Evolutionary conservation across 2,113 vertebrate species (phyloP), one percentile per base, ranked within the genome.

Genomic region (Trogon melanurus): DNA sequence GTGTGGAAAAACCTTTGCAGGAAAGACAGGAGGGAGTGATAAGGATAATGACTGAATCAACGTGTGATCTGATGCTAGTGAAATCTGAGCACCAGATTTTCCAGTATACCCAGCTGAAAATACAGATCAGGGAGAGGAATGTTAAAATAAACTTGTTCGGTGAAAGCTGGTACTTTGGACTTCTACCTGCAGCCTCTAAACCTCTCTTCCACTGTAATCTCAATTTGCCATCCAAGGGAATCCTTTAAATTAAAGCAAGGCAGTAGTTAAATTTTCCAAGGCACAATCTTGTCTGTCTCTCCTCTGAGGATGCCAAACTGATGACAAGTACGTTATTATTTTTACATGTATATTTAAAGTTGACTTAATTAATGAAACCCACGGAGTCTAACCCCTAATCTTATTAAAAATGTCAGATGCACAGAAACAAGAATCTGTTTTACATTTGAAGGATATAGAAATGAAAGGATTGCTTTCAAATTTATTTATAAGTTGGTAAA

Each of bases 401-500:
- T 76, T 73, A 85, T 88, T 94, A 53, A 92, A 94, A 88, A 79
- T 88, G 53, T 86, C 80, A 65, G 41, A 75, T 79, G 27, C 62
- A 86, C 54, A 91, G 83, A 93, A 92, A 86, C 61, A 96, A 95
- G 88, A 72, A 91, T 50, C 62, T 85, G 73, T 54, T 95, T 91
- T 93, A 92, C 47, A 58, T 87, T 67, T 72, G 76, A 54, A 81
- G 80, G 67, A 34, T 78, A 67, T 41, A 92, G 86, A 89, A 95
- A 88, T 81, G 66, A 95, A 95, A 91, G 89, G 88, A 70, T 85
- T 89, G 66, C 91, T 89, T 96, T 95, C 73, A 93, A 69, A 84
- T 88, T 67, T 95, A 94, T 95, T 95, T 96, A 94, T 91, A 92
- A 94, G 44, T 67, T 76, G 45, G 62, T 82, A 92, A 92, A 91